Conservation (phyloP, 2,797 vertebrate genomes). For the Arrhamphus sclerolepis region DNA sequence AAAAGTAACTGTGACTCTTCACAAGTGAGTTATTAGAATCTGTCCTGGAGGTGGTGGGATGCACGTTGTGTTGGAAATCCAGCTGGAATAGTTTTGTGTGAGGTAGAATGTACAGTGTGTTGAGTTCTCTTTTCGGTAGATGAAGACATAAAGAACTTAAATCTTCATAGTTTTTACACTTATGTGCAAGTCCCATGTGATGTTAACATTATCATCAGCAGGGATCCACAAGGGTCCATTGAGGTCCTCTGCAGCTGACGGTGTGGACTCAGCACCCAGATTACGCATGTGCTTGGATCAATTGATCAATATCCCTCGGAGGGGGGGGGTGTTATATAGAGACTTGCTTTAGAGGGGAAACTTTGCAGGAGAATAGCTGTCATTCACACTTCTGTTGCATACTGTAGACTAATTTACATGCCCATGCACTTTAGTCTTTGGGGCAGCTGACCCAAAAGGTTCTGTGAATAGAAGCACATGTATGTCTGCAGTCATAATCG, state of each 20-base stretch:
- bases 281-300: no score
- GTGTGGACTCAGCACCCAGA: no score
- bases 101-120: constrained; percentile 6
- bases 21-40: constrained; percentile 3
- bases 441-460: background rate
- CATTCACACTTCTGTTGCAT: background rate
- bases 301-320: no score
- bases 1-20: no score
- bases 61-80: constrained; percentile 1
- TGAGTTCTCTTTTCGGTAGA: constrained; percentile 10
- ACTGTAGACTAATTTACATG: background rate
- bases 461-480: background rate
- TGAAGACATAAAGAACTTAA: constrained; percentile 12
- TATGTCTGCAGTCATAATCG: background rate
- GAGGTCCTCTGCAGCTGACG: no score
- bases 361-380: no score
- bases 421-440: background rate
- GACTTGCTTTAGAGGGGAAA: no score
- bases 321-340: no score
- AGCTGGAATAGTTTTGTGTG: constrained; percentile 11
- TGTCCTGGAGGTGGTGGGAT: background rate
- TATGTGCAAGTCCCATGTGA: no score
- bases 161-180: no score
- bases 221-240: no score
- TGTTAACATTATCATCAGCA: no score